Base-by-base conservation (phyloP, 2,113 vertebrate species). In the Megaceryle torquata region DNA sequence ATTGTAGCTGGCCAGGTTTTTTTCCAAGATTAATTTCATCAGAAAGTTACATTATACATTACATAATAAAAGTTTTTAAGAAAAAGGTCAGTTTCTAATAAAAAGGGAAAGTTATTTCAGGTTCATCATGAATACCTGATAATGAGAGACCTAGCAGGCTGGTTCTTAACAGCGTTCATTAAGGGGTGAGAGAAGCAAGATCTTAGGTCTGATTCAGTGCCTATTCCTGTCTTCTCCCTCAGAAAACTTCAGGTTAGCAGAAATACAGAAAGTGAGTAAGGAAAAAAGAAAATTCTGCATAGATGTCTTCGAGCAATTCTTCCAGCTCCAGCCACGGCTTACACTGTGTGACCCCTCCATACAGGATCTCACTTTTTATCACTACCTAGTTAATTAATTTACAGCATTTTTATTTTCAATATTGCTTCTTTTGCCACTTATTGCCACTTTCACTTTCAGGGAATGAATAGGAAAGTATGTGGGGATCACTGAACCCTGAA, bases 41-140 rank as follows among this genome's bases (percentile, higher is more conserved):
- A 74, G 59, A 61, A 88, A 83, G 67, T 88, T 86, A 83, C 59
- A 94, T 76, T 77, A 95, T 37, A 37, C 37, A 37, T 37, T 37
- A 37, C 37, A 37, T 83, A 80, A 88, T 80, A 81, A 77, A 60
- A 88, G 79, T 46, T 29, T 83, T 82, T 48, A 48, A 83, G 68
- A 65, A 94, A 51, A 97, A 97, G 90, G 94, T 91, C 86, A 93
- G 46, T 57, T 88, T 88, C 82, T 88, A 59, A 69, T 54, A 83
- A 74, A 74, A 71, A 76, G 72, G 35, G 0, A 1, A 86, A 94
- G 88, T 91, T 95, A 88, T 75, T 92, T 97, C 63, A 71, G 33
- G 77, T 84, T 82, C 46, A 59, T 86, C 76, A 33, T 59, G 85
- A 91, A 86, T 59, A 51, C n/a, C 46, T 64, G 80, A 68, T 95